A percentile compares a stretch with the other conserved stretches of the same genome.
Conservation (phyloP, 2,797 vertebrate genomes). For the Champsocephalus esox region DNA sequence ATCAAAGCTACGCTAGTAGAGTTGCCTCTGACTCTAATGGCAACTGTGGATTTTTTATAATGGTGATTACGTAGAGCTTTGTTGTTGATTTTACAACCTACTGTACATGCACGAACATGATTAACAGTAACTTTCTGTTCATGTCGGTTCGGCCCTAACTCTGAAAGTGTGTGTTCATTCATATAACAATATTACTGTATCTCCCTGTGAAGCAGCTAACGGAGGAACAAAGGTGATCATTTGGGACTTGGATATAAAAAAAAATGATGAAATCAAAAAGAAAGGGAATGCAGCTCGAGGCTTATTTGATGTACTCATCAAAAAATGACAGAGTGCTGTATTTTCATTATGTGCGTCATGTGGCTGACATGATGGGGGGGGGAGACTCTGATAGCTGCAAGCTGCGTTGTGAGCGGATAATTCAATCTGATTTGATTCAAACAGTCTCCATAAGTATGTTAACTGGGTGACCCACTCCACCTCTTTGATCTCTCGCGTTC, state of each 20-base stretch:
- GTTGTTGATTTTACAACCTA: neutral
- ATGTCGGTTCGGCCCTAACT: neutral
- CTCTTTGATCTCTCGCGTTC: constrained; percentile 62
- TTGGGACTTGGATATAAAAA: constrained; percentile 11
- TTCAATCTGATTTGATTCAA: constrained; percentile 65
- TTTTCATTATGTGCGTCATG: constrained; percentile 17
- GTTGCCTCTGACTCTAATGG: neutral
- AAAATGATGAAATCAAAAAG: constrained; percentile 41
- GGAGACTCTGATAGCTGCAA: constrained; percentile 36
- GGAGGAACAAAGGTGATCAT: constrained; percentile 34
- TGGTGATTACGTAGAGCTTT: neutral
- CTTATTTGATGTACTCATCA: constrained; percentile 49
- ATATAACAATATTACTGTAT: neutral
- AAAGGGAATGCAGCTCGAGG: constrained; percentile 1
- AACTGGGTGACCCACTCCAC: constrained; percentile 48
- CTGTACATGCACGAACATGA: neutral
- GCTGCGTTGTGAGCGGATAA: constrained; percentile 53
- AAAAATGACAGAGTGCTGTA: constrained; percentile 37
- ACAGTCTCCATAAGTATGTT: constrained; percentile 59
- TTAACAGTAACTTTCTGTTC: constrained; percentile 5
- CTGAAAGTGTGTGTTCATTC: constrained; percentile 1
- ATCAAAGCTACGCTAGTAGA: neutral
- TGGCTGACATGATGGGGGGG: constrained; percentile 31
- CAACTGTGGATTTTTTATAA: neutral
- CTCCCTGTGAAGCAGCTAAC: constrained; percentile 8